Evolutionary conservation across 1,140 invertebrate species (phyloP).

Genomic region (Neodiprion pinetum): DNA sequence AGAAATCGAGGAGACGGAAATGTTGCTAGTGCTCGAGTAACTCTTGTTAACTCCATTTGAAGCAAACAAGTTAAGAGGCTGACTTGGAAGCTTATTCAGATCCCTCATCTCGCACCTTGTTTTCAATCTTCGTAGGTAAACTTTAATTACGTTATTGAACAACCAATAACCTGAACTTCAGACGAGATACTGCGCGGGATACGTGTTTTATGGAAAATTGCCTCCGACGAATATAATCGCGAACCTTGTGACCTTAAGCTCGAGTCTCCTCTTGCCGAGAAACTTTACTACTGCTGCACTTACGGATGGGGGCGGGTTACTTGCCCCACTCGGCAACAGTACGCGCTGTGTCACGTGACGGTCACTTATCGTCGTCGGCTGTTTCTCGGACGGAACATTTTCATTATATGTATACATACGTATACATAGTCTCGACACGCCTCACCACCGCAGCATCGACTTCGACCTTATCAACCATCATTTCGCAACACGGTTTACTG

Average conservation of each 20-base stretch:
- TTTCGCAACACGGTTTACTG: no score
- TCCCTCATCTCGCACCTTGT: not conserved
- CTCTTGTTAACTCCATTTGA: slow-evolving; percentile 2
- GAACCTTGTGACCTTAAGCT: not conserved
- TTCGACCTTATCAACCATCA: no score
- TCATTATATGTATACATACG: no score
- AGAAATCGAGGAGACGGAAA: not conserved
- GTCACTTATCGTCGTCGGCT: not conserved
- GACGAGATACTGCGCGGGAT: not conserved
- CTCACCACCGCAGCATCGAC: no score
- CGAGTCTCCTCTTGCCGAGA: not conserved
- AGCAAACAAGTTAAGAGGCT: not conserved
- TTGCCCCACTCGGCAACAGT: not conserved
- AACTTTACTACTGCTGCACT: not conserved
- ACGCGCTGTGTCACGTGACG: not conserved
- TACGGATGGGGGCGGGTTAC: not conserved
- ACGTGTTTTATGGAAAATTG: not conserved
- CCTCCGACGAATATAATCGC: no score
- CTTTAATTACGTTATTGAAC: not conserved
- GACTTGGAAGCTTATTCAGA: not conserved
- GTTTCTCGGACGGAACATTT: no score
- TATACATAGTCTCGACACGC: no score
- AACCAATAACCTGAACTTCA: not conserved
- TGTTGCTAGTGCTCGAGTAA: not conserved
- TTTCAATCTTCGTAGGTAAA: not conserved